A percentile compares a stretch with the other conserved stretches of the same genome.
Evolutionary conservation across 2,797 vertebrate genomes (phyloP).

Genomic region (Propithecus perrieri): DNA sequence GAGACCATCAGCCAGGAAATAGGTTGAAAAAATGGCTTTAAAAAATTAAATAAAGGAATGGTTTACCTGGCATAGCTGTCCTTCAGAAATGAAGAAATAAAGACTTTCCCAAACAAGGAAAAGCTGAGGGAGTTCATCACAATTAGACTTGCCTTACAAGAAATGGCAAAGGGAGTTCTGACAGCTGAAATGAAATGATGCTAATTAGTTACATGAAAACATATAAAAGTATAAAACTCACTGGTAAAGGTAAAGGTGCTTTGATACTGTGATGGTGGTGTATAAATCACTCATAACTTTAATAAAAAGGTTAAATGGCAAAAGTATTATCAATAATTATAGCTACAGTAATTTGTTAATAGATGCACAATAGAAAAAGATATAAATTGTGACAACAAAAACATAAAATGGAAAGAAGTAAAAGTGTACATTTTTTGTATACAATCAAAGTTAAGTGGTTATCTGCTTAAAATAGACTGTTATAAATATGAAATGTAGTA

Average conservation of each 20-base stretch:
- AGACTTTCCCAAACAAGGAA: not conserved
- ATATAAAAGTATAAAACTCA: not conserved
- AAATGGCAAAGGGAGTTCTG: not conserved
- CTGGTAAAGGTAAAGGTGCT: not conserved
- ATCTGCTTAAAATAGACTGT: not conserved
- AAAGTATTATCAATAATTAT: not conserved
- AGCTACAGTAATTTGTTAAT: not conserved
- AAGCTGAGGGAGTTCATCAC: not conserved
- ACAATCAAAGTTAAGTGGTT: not conserved
- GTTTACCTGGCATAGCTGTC: not conserved
- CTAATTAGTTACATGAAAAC: not conserved
- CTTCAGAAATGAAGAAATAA: not conserved
- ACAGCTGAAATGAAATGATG: not conserved
- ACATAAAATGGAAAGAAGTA: not conserved
- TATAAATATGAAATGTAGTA: not conserved
- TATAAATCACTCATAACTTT: not conserved
- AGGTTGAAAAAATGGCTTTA: no score
- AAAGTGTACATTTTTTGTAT: not conserved
- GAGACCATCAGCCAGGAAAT: not conserved
- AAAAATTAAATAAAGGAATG: not conserved
- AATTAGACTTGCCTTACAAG: not conserved
- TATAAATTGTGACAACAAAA: not conserved
- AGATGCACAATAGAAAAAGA: not conserved
- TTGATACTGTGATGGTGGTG: not conserved
- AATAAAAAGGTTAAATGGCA: not conserved